Conservation (phyloP, 2,888 invertebrate genomes). For the Thalpophila matura region DNA sequence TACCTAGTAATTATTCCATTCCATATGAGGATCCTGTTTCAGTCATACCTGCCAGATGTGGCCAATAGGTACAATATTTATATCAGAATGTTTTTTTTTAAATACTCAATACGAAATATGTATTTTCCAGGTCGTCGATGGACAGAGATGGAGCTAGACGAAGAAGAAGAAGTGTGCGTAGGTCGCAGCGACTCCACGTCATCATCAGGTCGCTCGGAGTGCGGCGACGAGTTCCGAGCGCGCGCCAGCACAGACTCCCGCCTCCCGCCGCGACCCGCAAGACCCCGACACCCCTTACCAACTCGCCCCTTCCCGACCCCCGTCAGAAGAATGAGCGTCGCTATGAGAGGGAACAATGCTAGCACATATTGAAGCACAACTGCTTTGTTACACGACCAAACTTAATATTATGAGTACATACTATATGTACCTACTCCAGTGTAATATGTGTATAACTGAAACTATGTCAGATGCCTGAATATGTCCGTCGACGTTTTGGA, state of each 20-base stretch:
- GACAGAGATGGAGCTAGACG: conserved; percentile 92
- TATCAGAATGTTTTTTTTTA: too few relatives aligned
- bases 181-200: conserved; percentile 81
- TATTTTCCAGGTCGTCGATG: conserved; percentile 89
- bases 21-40: too few relatives aligned
- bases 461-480: conserved; percentile 2
- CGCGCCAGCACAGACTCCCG: conserved; percentile 94
- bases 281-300: conserved; percentile 88
- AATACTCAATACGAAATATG: too few relatives aligned
- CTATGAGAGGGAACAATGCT: conserved; percentile 92
- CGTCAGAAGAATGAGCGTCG: conserved; percentile 94
- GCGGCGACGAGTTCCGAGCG: conserved; percentile 91
- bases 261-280: conserved; percentile 90
- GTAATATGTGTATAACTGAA: neutral
- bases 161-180: conserved; percentile 89
- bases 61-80: neutral
- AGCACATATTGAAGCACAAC: conserved; percentile 78
- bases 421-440: conserved; percentile 1
- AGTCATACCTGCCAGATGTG: neutral
- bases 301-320: conserved; percentile 86
- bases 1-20: too few relatives aligned
- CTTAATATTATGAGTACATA: conserved; percentile 11
- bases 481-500: neutral
- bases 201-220: conserved; percentile 80
- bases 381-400: conserved; percentile 25